Evolutionary conservation across 2,797 vertebrate species (phyloP).

Genomic region (Holocentrus rufus): DNA sequence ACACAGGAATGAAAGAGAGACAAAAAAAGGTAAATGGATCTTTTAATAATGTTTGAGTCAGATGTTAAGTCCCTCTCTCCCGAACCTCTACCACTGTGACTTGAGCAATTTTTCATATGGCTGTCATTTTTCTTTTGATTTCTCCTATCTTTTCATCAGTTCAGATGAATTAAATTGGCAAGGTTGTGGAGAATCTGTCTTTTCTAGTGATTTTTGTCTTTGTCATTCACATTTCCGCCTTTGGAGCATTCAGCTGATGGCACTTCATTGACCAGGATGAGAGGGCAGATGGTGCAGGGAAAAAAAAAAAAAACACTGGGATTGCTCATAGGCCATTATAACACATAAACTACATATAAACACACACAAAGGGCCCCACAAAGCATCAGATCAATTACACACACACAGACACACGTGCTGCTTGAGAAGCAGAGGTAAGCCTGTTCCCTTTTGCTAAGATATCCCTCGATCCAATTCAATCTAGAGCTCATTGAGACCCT

Average conservation of each 20-base stretch:
- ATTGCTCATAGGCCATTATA: background rate
- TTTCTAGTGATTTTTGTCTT: background rate
- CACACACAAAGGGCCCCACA: slow-evolving; percentile 10
- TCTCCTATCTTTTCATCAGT: background rate
- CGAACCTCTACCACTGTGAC: no score
- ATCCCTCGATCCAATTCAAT: slow-evolving; percentile 71
- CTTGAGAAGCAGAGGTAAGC: slow-evolving; percentile 39
- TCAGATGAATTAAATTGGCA: no score
- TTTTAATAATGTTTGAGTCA: no score
- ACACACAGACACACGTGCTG: slow-evolving; percentile 29
- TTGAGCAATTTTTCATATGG: no score
- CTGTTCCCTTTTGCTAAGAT: slow-evolving; percentile 57
- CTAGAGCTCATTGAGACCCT: slow-evolving; percentile 65
- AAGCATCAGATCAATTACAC: slow-evolving; percentile 37
- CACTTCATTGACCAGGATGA: background rate
- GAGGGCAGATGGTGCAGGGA: background rate
- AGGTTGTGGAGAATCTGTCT: background rate
- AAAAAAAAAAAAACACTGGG: background rate
- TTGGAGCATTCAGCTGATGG: background rate
- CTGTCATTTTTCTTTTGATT: background rate
- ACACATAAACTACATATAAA: slow-evolving; percentile 2
- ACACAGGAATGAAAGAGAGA: no score
- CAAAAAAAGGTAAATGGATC: no score
- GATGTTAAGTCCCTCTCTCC: no score
- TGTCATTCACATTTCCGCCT: background rate